A percentile compares a stretch with the other conserved stretches of the same genome.
Evolutionary conservation across 1,140 invertebrate species (phyloP).

Genomic region (Muscidifurax raptorellus): DNA sequence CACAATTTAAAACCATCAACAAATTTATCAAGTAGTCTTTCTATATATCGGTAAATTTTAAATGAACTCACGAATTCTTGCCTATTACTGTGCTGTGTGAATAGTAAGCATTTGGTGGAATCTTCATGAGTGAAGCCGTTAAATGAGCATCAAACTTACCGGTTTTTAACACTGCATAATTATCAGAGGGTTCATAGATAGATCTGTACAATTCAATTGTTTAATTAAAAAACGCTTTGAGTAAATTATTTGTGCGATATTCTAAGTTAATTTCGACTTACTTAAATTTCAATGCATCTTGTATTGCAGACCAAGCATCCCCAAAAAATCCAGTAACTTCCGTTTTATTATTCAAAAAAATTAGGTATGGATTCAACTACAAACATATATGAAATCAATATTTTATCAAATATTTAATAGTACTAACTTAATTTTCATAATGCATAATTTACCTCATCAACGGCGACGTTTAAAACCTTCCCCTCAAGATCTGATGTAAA

Average conservation of each 20-base stretch:
- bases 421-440: neutral
- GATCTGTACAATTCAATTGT: constrained; percentile 29
- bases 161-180: constrained; percentile 25
- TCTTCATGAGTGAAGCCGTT: constrained; percentile 16
- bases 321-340: constrained; percentile 59
- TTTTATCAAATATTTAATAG: neutral
- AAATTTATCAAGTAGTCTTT: neutral
- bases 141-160: constrained; percentile 28
- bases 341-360: constrained; percentile 36
- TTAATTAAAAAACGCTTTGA: neutral
- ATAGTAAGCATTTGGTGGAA: constrained; percentile 31
- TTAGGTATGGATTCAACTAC: constrained; percentile 56
- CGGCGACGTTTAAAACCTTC: constrained; percentile 44
- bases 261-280: constrained; percentile 15
- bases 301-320: constrained; percentile 57
- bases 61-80: constrained; percentile 41
- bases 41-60: neutral
- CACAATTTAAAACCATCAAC: no score
- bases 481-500: constrained; percentile 46
- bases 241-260: neutral
- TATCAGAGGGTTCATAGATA: neutral
- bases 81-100: constrained; percentile 42
- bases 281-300: constrained; percentile 59
- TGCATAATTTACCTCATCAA: constrained; percentile 44
- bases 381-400: constrained; percentile 17